Base-by-base conservation (phyloP, 2,797 vertebrate species). In the Helostoma temminkii region DNA sequence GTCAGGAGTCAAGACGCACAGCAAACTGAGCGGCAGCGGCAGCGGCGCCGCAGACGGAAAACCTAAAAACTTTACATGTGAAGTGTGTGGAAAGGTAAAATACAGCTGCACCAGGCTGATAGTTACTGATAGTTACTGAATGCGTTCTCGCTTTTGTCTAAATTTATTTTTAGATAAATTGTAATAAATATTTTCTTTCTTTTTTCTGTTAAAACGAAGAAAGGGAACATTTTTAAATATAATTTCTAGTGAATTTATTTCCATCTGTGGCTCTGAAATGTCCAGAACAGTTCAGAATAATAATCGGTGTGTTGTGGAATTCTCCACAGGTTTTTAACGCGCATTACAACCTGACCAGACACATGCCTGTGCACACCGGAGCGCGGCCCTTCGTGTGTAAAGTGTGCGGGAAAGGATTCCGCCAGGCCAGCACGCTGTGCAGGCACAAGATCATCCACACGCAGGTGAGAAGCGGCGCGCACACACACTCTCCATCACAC, bases 371-470 rank as follows among this genome's bases (percentile, higher is more conserved):
- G 74, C 97, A 99, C 92, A 98, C 97, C 0, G 97, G 97, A 64
- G 97, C 97, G 64, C 94, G 97, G 80, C 97, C 97, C 43, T 98
- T 99, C 90, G 95, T 99, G 34, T 99, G 97, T 78, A 99, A 99
- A 92, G 96, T 98, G 48, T 99, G 97, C 82, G 97, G 97, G 21
- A 99, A 99, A 86, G 98, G 98, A 6, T 99, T 99, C 87, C 93
- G 97, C 0, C 98, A 99, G 87, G 97, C 97, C 28, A 98, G 97
- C 92, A 99, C 98, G 0, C 93, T 98, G 46, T 98, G 97, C 90
- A 90, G 97, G n/a, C 97, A 99, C 90, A 99, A 99, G 92, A 99
- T 99, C 87, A 99, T 98, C 77, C 98, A 99, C 88, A 98, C 97
- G 16, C 97, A 99, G 97, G 97, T 98, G 74, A 71, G 67, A 7